phyloP scores from a whole-genome alignment of 2,113 vertebrate species.

The Heterotilapia buettikoferi region DNA sequence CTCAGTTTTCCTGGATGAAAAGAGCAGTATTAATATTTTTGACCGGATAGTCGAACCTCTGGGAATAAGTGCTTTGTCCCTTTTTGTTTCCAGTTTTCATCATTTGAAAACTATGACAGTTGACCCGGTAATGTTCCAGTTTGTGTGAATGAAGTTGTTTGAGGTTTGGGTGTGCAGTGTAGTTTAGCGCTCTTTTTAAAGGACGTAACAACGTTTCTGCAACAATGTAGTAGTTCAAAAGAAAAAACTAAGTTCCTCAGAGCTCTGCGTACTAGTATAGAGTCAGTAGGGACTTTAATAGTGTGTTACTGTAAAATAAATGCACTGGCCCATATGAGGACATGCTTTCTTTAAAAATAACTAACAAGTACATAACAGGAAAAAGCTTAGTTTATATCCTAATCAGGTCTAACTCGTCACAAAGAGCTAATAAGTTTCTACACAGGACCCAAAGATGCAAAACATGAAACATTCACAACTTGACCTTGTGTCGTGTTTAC shows the following conservation, averaged over 20 bases:
- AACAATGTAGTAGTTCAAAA: background rate
- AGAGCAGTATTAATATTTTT: background rate
- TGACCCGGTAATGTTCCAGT: accelerated
- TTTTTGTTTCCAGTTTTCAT: background rate
- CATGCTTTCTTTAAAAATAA: background rate
- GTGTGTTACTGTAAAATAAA: accelerated
- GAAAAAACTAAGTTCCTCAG: background rate
- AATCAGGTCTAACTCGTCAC: background rate
- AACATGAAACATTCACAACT: accelerated
- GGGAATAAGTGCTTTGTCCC: background rate
- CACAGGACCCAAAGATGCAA: background rate
- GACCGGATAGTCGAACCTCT: accelerated
- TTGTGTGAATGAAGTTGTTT: background rate
- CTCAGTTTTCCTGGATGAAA: background rate
- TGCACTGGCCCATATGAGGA: background rate
- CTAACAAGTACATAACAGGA: background rate
- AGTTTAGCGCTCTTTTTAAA: background rate
- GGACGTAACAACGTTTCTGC: background rate
- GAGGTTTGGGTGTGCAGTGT: background rate
- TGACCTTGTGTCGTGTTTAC: accelerated
- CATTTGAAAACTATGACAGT: background rate
- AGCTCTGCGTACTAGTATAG: background rate
- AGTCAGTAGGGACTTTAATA: background rate
- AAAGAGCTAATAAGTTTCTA: accelerated
- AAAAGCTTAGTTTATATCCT: too few species aligned